phyloP scores from a whole-genome alignment of 2,888 invertebrate genomes.

The Xylophagus ater region DNA sequence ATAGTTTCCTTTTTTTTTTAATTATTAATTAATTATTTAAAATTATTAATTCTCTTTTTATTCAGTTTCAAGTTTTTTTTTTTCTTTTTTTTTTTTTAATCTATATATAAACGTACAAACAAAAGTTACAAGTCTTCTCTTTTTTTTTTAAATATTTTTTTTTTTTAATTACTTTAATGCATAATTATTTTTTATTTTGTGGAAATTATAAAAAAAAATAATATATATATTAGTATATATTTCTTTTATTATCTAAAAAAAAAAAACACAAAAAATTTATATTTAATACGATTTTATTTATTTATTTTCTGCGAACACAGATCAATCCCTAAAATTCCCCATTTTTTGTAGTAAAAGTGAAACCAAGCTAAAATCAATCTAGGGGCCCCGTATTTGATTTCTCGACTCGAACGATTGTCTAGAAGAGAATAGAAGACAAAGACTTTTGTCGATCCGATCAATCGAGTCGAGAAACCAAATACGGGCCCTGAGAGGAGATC shows the following conservation, averaged over 20 bases:
- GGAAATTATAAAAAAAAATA: constrained; percentile 11
- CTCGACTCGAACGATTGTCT: no score
- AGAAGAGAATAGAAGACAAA: no score
- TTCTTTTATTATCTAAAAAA: constrained; percentile 3
- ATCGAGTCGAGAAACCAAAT: no score
- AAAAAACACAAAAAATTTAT: constrained; percentile 8
- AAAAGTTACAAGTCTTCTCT: constrained; percentile 36
- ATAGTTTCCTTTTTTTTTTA: no score
- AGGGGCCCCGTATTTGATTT: no score
- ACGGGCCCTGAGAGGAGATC: no score
- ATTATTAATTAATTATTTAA: constrained; percentile 16
- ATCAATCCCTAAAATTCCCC: no score
- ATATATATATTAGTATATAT: constrained; percentile 5
- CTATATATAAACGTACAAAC: constrained; percentile 26
- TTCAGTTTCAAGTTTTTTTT: constrained; percentile 12
- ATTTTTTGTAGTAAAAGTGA: no score
- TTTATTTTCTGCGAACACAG: no score
- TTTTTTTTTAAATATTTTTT: constrained; percentile 31
- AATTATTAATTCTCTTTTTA: constrained; percentile 16
- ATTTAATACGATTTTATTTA: no score
- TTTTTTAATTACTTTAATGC: constrained; percentile 19
- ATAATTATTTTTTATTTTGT: constrained; percentile 17
- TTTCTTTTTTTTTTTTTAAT: constrained; percentile 14
- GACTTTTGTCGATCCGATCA: no score
- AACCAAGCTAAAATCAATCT: no score